Evolutionary conservation across 1,140 invertebrate genomes (phyloP).

Genomic region (Calycopis cecrops): DNA sequence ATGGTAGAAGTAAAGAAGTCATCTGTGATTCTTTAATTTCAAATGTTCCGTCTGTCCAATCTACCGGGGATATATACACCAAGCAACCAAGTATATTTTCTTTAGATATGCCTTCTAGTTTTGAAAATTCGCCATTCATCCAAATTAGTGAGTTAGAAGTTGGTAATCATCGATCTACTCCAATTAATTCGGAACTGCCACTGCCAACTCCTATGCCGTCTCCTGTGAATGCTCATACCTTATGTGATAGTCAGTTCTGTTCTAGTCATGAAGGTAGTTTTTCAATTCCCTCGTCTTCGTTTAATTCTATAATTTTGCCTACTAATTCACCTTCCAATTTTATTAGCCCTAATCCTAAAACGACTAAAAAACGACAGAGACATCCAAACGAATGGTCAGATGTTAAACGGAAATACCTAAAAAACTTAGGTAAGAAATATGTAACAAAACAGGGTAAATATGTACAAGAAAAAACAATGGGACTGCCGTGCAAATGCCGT

Average conservation of each 20-base stretch:
- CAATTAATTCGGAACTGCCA: too few species aligned
- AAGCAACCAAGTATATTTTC: conserved; percentile 13
- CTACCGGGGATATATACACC: conserved; percentile 11
- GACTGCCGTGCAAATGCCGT: conserved; percentile 8
- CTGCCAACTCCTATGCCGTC: conserved; percentile 11
- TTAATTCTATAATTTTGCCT: conserved; percentile 5
- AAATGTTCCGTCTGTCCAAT: conserved; percentile 5
- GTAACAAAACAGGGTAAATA: conserved; percentile 11
- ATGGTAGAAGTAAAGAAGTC: conserved; percentile 8
- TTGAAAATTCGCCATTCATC: not conserved
- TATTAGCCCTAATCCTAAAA: conserved; percentile 9
- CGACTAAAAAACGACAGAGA: conserved; percentile 14
- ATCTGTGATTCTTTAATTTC: conserved; percentile 7
- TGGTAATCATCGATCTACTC: too few species aligned
- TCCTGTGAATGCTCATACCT: conserved; percentile 15
- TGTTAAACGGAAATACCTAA: conserved; percentile 9
- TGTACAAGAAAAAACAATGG: conserved; percentile 3
- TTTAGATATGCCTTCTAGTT: conserved; percentile 16
- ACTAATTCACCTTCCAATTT: not conserved
- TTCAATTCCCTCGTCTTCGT: not conserved
- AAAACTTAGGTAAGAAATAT: conserved; percentile 15
- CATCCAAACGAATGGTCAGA: conserved; percentile 14
- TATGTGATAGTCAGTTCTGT: conserved; percentile 8
- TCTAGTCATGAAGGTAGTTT: conserved; percentile 4
- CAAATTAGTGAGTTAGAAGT: too few species aligned